Percentiles rank a stretch among this genome's conserved stretches.
These are phyloP conservation scores for Lagodon rhomboides DNA, from an alignment of 2,797 vertebrate species.

Conservation along the genomic window DNA sequence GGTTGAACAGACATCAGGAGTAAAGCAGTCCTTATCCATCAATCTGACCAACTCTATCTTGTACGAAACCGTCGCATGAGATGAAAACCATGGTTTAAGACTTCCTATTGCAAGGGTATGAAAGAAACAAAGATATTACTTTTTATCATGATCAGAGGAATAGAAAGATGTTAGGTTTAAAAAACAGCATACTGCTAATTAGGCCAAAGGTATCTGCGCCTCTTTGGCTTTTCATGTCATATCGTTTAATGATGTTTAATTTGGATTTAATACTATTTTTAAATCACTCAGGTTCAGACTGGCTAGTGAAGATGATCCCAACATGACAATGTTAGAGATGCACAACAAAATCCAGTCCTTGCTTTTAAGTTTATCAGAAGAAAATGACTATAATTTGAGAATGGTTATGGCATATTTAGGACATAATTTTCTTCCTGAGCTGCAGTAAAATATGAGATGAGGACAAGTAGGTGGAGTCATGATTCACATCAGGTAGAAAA, in stretches of 20 bases:
- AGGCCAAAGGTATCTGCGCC: background rate
- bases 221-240: background rate
- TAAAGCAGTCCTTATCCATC: constrained; percentile 22
- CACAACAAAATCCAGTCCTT: background rate
- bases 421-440: too few species aligned
- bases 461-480: too few species aligned
- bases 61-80: background rate
- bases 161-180: background rate
- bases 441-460: too few species aligned
- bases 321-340: background rate
- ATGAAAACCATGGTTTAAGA: background rate
- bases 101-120: background rate
- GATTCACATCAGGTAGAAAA: too few species aligned
- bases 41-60: constrained; percentile 10
- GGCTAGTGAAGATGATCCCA: background rate
- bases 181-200: background rate
- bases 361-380: background rate
- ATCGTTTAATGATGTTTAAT: background rate
- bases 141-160: background rate
- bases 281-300: background rate
- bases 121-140: background rate
- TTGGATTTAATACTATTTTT: background rate
- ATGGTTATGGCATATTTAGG: too few species aligned
- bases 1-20: constrained; percentile 8
- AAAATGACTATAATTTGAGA: too few species aligned